phyloP scores from a whole-genome alignment of 1,140 invertebrate genomes.

The Danaus melanippus region DNA sequence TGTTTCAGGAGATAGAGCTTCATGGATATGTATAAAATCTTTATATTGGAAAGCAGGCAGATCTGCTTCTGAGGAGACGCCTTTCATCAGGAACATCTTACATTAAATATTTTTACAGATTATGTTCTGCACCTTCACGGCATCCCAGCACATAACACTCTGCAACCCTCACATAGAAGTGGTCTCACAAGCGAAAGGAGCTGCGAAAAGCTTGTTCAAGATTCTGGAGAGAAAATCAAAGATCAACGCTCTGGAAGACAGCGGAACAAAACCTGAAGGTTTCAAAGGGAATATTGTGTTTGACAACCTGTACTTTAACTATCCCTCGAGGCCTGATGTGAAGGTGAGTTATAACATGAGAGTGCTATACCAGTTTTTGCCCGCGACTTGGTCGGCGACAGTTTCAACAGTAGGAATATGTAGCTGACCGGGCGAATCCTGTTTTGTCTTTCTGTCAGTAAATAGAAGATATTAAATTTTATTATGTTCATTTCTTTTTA shows the following conservation, averaged over 20 bases:
- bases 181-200: conserved; percentile 82
- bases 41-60: too few species aligned
- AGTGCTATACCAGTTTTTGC: too few species aligned
- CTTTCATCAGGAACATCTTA: too few species aligned
- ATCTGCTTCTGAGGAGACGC: too few species aligned
- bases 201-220: conserved; percentile 83
- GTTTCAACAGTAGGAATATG: too few species aligned
- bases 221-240: conserved; percentile 82
- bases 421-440: too few species aligned
- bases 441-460: too few species aligned
- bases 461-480: too few species aligned
- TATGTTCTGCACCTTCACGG: conserved; percentile 85
- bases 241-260: conserved; percentile 79
- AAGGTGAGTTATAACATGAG: conserved; percentile 58
- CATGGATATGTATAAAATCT: too few species aligned
- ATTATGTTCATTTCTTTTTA: too few species aligned
- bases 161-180: conserved; percentile 84
- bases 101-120: conserved; percentile 63
- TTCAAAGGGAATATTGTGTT: conserved; percentile 82
- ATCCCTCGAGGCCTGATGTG: conserved; percentile 85
- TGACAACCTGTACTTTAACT: conserved; percentile 82
- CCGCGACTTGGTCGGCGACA: too few species aligned
- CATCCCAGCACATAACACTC: conserved; percentile 85
- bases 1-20: too few species aligned
- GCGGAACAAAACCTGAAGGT: conserved; percentile 76